Conservation (phyloP, 1,140 invertebrate genomes). For the Aphelenchoides avenae region DNA sequence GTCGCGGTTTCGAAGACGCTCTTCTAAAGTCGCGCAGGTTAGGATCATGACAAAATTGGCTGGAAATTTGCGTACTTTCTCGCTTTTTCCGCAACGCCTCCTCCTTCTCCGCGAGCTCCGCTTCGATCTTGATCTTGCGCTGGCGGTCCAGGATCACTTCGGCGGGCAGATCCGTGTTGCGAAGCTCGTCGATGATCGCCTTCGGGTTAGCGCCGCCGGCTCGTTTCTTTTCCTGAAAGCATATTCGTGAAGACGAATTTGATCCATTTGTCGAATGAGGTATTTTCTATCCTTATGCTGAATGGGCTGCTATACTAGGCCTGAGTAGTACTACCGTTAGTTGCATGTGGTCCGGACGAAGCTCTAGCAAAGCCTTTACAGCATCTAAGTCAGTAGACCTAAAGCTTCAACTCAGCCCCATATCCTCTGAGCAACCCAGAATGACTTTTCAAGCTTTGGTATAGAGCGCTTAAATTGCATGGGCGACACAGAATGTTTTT, state of each 20-base stretch:
- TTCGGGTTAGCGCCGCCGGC: constrained; percentile 24
- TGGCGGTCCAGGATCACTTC: constrained; percentile 80
- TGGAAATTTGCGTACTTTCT: constrained; percentile 7
- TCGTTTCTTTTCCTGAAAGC: constrained; percentile 12
- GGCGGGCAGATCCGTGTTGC: constrained; percentile 58
- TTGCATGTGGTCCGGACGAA: too few species aligned
- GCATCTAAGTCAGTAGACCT: too few species aligned
- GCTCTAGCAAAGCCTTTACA: too few species aligned
- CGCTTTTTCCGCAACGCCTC: constrained; percentile 51
- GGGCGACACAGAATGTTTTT: too few species aligned
- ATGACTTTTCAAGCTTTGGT: too few species aligned
- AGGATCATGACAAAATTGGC: background rate
- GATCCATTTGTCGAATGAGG: background rate
- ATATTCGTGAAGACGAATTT: constrained; percentile 10
- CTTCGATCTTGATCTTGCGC: constrained; percentile 68
- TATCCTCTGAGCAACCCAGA: too few species aligned
- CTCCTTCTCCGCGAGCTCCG: constrained; percentile 62
- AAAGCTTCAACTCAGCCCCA: too few species aligned
- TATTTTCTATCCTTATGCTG: background rate
- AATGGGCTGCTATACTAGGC: too few species aligned
- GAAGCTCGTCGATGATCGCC: constrained; percentile 54
- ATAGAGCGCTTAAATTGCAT: too few species aligned
- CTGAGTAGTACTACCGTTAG: too few species aligned
- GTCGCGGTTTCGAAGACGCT: constrained; percentile 58
- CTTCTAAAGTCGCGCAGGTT: constrained; percentile 27